phyloP scores from a whole-genome alignment of 2,888 invertebrate species.

The Prenolepis imparis region DNA sequence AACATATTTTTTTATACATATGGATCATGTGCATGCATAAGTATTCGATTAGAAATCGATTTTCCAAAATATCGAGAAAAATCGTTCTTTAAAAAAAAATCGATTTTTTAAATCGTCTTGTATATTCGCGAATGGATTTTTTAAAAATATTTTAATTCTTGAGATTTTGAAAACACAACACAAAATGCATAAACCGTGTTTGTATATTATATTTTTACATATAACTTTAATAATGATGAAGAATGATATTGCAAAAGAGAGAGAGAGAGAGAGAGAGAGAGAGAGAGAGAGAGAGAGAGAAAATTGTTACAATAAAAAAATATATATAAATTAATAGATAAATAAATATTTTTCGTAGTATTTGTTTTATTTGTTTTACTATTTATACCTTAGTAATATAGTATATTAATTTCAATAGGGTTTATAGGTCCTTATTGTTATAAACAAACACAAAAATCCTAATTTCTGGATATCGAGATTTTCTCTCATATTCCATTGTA shows the following conservation, averaged over 20 bases:
- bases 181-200: too few relatives aligned
- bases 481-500: background rate
- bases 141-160: background rate
- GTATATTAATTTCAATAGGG: background rate
- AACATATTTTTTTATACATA: background rate
- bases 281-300: too few relatives aligned
- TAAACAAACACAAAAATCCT: background rate
- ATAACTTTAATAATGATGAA: background rate
- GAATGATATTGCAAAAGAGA: background rate
- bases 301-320: background rate
- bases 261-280: too few relatives aligned
- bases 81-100: background rate
- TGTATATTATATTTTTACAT: too few relatives aligned
- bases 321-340: background rate
- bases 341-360: background rate
- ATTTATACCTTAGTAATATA: background rate
- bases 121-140: background rate
- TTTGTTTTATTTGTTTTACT: background rate
- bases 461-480: background rate
- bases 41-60: background rate
- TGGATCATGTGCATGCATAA: background rate
- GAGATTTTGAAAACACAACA: background rate
- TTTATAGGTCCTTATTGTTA: background rate
- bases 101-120: background rate
- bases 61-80: background rate